Evolutionary conservation across 2,113 vertebrate genomes (phyloP), one percentile per base, ranked within the genome.

Genomic region (Sander lucioperca): DNA sequence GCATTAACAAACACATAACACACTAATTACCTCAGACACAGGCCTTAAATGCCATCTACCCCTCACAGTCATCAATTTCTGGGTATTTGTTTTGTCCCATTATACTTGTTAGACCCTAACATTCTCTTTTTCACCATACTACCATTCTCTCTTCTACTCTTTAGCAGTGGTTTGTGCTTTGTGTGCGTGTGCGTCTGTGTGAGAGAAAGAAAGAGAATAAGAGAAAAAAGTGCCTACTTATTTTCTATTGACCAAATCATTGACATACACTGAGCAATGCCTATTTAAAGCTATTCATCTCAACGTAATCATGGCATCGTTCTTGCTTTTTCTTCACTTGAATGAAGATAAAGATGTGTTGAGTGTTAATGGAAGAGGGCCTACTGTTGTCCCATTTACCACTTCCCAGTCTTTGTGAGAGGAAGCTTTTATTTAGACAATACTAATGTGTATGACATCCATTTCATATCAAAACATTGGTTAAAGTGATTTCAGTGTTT

Each of bases 241-340:
- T 81, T 83, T 89, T 74, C 74, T 68, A 88, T 84, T 94, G 66
- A 89, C 77, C 63, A 83, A 88, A 89, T 72, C 83, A 84, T 71
- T 78, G 53, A 69, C 50, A 57, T 75, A 51, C 30, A 43, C 51
- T 75, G 54, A 86, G 73, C 57, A 67, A 70, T 62, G 10, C 57
- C 50, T 58, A 61, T 63, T 86, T 43, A 71, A 79, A 21, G 47
- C 23, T 18, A 21, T 51, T 75, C 54, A 80, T 79, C 57, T 78
- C 18, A 80, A 62, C 30, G n/a, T 84, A 75, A 77, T 86, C 19
- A 59, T 59, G 79, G 33, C 70, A 75, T 84, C 78, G 33, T 82
- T 47, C 23, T 21, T 15, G 6, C 53, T 66, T 73, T 36, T 57
- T 43, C 45, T 53, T 16, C 11, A 51, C 43, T 75, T 73, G 50